A percentile compares a stretch with the other conserved stretches of the same genome.
Evolutionary conservation across 2,113 vertebrate species (phyloP).

Genomic region (Motacilla alba): DNA sequence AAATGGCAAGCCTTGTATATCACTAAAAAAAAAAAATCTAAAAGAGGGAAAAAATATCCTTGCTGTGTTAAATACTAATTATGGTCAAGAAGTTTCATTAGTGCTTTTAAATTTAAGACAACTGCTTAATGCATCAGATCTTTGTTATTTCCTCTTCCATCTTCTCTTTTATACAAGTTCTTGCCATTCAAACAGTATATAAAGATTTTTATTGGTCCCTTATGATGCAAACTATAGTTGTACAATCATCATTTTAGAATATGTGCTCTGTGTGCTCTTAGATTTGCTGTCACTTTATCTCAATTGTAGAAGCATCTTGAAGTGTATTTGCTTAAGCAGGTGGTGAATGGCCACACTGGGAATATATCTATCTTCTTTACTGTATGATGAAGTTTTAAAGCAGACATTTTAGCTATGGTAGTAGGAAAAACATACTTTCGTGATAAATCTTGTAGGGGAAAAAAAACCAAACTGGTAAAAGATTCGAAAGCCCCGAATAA

Average conservation of each 20-base stretch:
- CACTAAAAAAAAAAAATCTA: neutral
- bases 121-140: conserved; percentile 48
- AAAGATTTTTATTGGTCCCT: conserved; percentile 69
- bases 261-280: conserved; percentile 44
- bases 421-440: conserved; percentile 30
- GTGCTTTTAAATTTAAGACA: conserved; percentile 51
- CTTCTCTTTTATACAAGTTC: conserved; percentile 49
- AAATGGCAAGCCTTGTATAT: neutral
- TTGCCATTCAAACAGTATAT: conserved; percentile 47
- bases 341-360: conserved; percentile 60
- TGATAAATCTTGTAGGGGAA: neutral
- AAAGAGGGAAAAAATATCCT: conserved; percentile 3
- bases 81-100: conserved; percentile 33
- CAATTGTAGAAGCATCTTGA: conserved; percentile 62
- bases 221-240: conserved; percentile 56
- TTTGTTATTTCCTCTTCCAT: conserved; percentile 51
- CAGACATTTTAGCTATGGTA: conserved; percentile 35
- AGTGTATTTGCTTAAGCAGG: conserved; percentile 74
- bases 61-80: conserved; percentile 32
- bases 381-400: conserved; percentile 66
- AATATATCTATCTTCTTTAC: conserved; percentile 65
- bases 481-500: neutral
- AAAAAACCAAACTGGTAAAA: neutral
- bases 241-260: conserved; percentile 65
- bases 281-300: conserved; percentile 57